These are phyloP conservation scores for Triplophysa bombifrons DNA, from an alignment of 2,797 vertebrate genomes.

Conservation along the genomic window DNA sequence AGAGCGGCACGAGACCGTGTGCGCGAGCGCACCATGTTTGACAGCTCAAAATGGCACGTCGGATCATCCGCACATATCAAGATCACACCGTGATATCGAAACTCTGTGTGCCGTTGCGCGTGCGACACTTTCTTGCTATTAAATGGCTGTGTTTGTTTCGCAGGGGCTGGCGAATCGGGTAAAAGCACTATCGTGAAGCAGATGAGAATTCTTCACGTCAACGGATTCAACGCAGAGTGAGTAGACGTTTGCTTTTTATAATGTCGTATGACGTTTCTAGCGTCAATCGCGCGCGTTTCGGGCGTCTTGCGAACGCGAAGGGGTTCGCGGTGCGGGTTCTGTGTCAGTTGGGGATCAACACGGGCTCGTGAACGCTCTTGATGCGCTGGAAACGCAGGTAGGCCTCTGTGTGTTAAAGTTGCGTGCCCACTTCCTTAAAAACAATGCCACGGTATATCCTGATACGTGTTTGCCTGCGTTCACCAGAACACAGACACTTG, in stretches of 20 bases:
- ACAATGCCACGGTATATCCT: not conserved
- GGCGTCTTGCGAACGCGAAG: not conserved
- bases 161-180: conserved; percentile 98
- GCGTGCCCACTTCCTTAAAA: not conserved
- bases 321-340: conserved; percentile 64
- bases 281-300: conserved; percentile 1
- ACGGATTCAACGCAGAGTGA: conserved; percentile 99
- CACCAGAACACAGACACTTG: not conserved
- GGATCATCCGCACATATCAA: conserved; percentile 69
- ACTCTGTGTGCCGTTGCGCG: conserved; percentile 2
- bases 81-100: conserved; percentile 64
- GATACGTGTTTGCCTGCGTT: not conserved
- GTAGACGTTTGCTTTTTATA: conserved; percentile 61
- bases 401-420: conserved; percentile 17
- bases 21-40: conserved; percentile 72
- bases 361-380: not conserved
- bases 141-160: conserved; percentile 58
- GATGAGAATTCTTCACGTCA: conserved; percentile 98
- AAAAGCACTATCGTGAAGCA: conserved; percentile 99
- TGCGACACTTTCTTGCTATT: conserved; percentile 1
- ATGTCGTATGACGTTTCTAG: conserved; percentile 7
- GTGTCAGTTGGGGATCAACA: conserved; percentile 62
- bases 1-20: conserved; percentile 52
- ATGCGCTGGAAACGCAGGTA: not conserved
- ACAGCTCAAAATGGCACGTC: conserved; percentile 76